These are phyloP conservation scores for Pseudolycoriella hygida DNA, from an alignment of 2,888 invertebrate genomes.

Conservation along the genomic window DNA sequence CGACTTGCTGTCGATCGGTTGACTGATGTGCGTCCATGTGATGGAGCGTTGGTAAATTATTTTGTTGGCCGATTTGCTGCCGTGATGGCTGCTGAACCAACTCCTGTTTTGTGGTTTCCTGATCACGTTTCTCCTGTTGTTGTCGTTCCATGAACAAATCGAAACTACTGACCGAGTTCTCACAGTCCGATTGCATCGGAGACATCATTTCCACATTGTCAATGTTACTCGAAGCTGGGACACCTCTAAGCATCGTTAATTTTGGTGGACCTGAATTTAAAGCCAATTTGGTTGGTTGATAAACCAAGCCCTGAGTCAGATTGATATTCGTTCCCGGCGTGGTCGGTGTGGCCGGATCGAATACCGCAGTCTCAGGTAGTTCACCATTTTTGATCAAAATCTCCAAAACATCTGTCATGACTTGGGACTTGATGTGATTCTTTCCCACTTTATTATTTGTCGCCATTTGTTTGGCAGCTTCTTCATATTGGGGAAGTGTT, in stretches of 20 bases:
- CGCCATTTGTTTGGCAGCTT: conserved; percentile 43
- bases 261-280: background rate
- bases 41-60: background rate
- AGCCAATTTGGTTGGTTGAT: background rate
- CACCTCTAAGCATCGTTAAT: conserved; percentile 16
- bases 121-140: background rate
- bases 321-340: conserved; percentile 10
- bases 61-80: background rate
- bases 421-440: conserved; percentile 24
- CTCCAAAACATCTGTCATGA: conserved; percentile 61
- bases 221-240: conserved; percentile 18
- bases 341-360: conserved; percentile 32
- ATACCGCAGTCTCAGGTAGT: conserved; percentile 65
- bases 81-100: background rate
- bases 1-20: too few relatives aligned
- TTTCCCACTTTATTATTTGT: conserved; percentile 7
- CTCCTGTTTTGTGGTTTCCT: background rate
- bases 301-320: background rate
- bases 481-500: conserved; percentile 53
- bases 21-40: too few relatives aligned
- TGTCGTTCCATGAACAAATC: conserved; percentile 20
- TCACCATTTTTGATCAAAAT: conserved; percentile 89
- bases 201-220: conserved; percentile 13
- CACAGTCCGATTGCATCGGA: conserved; percentile 9
- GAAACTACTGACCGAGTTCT: conserved; percentile 24